These are phyloP conservation scores for Schizaphis graminum DNA, from an alignment of 2,888 invertebrate genomes.

Conservation along the genomic window DNA sequence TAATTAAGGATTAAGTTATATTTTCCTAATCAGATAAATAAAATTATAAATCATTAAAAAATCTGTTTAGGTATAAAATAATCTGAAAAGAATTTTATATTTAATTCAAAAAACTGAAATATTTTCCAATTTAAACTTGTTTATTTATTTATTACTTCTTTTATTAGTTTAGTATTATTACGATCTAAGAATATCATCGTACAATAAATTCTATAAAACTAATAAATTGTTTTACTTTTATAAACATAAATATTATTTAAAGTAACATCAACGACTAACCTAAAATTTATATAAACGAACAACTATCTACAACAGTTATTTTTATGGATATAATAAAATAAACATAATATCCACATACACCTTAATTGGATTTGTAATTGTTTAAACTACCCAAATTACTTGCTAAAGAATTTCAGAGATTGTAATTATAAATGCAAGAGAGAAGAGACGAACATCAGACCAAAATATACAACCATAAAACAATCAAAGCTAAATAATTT, in stretches of 20 bases:
- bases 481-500: not conserved
- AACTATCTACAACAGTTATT: not conserved
- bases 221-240: not conserved
- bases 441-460: not conserved
- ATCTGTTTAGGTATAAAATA: not conserved
- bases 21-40: not conserved
- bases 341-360: not conserved
- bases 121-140: not conserved
- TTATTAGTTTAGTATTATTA: not conserved
- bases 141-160: not conserved
- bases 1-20: not conserved
- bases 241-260: not conserved
- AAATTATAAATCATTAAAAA: not conserved
- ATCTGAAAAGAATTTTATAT: not conserved
- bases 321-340: not conserved
- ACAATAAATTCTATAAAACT: not conserved
- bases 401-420: not conserved
- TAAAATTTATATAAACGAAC: not conserved
- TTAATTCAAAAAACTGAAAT: not conserved
- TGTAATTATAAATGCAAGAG: not conserved
- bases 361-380: slow-evolving; percentile 4
- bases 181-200: not conserved
- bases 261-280: not conserved
- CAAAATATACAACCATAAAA: not conserved
- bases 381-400: not conserved